Conservation (phyloP, 1,140 invertebrate species). For the Zaprionus vittiger region DNA sequence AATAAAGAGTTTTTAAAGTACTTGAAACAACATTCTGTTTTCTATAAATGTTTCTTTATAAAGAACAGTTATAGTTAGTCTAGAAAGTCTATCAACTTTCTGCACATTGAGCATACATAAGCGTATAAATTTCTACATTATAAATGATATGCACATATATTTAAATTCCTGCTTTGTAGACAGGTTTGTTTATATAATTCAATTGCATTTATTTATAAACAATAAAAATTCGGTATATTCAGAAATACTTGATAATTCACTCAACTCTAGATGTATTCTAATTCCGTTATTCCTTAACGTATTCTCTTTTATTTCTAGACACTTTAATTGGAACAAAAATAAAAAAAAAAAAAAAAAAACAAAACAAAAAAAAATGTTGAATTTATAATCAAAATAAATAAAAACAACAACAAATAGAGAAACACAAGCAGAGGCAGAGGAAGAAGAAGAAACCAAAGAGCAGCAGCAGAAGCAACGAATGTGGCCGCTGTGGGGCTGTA, state of each 20-base stretch:
- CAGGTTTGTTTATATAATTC: not conserved
- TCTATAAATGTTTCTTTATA: not conserved
- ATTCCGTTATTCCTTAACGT: not conserved
- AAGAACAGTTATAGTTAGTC: too few relatives aligned
- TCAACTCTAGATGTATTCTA: not conserved
- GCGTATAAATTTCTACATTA: not conserved
- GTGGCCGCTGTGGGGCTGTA: slow-evolving; percentile 16
- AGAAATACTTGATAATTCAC: not conserved
- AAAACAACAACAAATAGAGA: not conserved
- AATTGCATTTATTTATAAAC: slow-evolving; percentile 5
- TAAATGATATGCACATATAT: not conserved
- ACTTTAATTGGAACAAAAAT: slow-evolving; percentile 4
- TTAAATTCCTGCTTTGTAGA: not conserved
- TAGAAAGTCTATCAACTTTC: not conserved
- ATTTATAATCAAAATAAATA: slow-evolving; percentile 3
- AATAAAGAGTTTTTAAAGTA: not conserved
- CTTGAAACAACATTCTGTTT: not conserved
- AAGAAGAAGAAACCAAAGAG: slow-evolving; percentile 9
- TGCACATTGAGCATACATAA: not conserved
- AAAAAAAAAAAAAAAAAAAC: not conserved
- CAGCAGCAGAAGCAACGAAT: slow-evolving; percentile 12
- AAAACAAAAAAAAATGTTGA: not conserved
- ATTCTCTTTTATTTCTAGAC: not conserved
- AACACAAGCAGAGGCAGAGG: slow-evolving; percentile 3
- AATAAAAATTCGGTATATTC: not conserved